Base-by-base conservation (phyloP, 2,888 invertebrate species). In the Stictocephala bisonia region DNA sequence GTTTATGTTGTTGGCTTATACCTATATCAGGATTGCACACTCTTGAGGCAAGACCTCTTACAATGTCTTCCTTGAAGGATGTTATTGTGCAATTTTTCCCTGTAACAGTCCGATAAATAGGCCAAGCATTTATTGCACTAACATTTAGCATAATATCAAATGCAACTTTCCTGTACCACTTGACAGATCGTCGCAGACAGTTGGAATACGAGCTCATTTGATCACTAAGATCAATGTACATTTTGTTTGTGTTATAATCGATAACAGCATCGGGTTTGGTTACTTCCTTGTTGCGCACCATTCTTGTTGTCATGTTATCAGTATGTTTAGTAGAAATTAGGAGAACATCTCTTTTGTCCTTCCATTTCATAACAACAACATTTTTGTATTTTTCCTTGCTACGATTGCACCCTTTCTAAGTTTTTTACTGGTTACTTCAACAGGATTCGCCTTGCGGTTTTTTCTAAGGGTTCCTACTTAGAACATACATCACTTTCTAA, bases 81-180 rank as follows among this genome's bases (percentile, higher is more conserved):
- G n/a, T n/a, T n/a, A n/a, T n/a, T n/a, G n/a, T n/a, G n/a, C n/a
- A n/a, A n/a, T n/a, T n/a, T n/a, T n/a, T n/a, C n/a, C n/a, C n/a
- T n/a, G n/a, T n/a, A n/a, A n/a, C n/a, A n/a, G n/a, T n/a, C n/a
- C n/a, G n/a, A n/a, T n/a, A n/a, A n/a, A n/a, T n/a, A n/a, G n/a
- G n/a, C n/a, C n/a, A n/a, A n/a, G 44, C 44, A 7, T 44, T 44
- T 44, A 44, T 44, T 18, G 18, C 2, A 15, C 15, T 15, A 15
- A 18, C 18, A 44, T n/a, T 44, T 44, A 44, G 44, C 18, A 44
- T n/a, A 15, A 44, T 15, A 44, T 44, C 44, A 15, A 44, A 15
- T 15, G 44, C 44, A 44, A 44, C 18, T 44, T 44, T 44, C 44
- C 44, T 44, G 18, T 44, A 44, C 44, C 44, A 44, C 18, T 44